Evolutionary conservation across 2,888 invertebrate genomes (phyloP), one percentile per base, ranked within the genome.

Genomic region (Melieria picta): DNA sequence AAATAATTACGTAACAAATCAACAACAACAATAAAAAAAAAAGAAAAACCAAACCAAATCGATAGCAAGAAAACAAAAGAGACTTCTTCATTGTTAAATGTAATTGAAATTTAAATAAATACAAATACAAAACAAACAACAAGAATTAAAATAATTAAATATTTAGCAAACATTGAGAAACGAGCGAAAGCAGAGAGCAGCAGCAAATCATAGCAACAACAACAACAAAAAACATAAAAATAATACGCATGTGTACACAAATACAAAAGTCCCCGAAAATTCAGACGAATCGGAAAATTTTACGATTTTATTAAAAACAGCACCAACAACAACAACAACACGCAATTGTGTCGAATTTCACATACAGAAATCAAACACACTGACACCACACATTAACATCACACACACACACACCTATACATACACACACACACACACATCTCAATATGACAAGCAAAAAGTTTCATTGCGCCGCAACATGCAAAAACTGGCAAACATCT

Each of bases 61-160:
- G 42, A 48, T 30, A 45, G 16, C 42, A 48, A 48, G 48, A 57
- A 10, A 46, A 9, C 9, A 30, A 57, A 69, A 30, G 43, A 65
- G 64, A 70, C 60, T 70, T 70, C 57, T 64, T 65, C 57, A 70
- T 65, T 70, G 70, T 70, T 70, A 70, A 65, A 70, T 70, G 64
- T 47, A 64, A 47, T 30, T 56, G 50, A 69, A 62, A 46, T 56
- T 47, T 42, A 50, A 50, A 58, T 16, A 30, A 57, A 57, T 30
- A 65, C 45, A 58, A 48, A 62, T 45, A 45, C 55, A 62, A 52
- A 52, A 13, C n/a, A 50, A 48, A 30, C 16, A 13, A 60, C 1
- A 9, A 42, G 42, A 52, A 69, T 30, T 46, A 16, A 60, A 48
- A 45, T n/a, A 52, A 7, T 30, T 50, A 42, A 10, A 64, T 5